Percentiles rank a stretch among this genome's conserved stretches.
phyloP scores from a whole-genome alignment of 2,888 invertebrate species.

The Parnassius glacialis region DNA sequence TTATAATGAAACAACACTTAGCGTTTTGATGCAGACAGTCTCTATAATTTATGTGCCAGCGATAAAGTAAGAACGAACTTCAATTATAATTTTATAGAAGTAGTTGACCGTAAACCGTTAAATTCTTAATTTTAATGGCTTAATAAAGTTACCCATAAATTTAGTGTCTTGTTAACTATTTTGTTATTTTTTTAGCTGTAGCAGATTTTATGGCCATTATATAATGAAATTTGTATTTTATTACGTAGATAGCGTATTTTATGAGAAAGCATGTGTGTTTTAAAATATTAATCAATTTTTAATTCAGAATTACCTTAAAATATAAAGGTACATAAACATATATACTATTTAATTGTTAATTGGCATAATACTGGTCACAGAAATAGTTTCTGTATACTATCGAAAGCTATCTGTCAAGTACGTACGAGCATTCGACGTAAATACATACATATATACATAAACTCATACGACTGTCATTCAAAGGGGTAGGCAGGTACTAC shows the following conservation, averaged over 20 bases:
- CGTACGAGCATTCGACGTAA: too few species aligned
- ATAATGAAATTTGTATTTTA: conserved; percentile 19
- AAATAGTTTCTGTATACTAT: too few species aligned
- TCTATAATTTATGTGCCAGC: conserved; percentile 22
- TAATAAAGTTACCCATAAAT: conserved; percentile 39
- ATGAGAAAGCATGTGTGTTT: conserved; percentile 2
- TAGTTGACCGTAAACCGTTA: conserved; percentile 28
- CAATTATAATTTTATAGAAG: conserved; percentile 30
- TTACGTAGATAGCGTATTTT: conserved; percentile 11
- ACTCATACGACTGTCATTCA: too few species aligned
- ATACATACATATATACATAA: too few species aligned
- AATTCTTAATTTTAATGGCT: conserved; percentile 42
- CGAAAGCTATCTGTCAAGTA: too few species aligned
- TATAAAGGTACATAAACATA: too few species aligned
- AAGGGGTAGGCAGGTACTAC: too few species aligned
- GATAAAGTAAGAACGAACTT: conserved; percentile 24
- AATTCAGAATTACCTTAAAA: too few species aligned
- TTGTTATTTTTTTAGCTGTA: conserved; percentile 19
- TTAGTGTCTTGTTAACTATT: conserved; percentile 36
- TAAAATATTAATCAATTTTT: background rate
- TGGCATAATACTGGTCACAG: too few species aligned
- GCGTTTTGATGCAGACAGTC: conserved; percentile 4
- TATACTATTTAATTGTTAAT: too few species aligned
- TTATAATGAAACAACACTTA: conserved; percentile 4
- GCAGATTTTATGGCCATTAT: conserved; percentile 29